These are phyloP conservation scores for Euphydryas editha DNA, from an alignment of 2,888 invertebrate species.

Conservation along the genomic window DNA sequence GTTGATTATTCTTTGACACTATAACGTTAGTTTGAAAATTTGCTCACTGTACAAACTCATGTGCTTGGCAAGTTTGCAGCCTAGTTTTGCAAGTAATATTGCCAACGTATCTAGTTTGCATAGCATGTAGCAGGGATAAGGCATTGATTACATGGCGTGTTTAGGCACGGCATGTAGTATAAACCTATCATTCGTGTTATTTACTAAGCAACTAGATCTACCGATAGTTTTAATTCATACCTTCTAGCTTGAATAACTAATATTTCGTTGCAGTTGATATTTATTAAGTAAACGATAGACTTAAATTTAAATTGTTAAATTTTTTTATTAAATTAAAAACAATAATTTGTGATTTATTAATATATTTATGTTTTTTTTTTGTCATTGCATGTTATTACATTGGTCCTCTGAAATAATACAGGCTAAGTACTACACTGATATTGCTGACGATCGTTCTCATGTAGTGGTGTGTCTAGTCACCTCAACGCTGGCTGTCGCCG, in stretches of 20 bases:
- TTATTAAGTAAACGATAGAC: neutral
- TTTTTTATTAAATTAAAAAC: no score
- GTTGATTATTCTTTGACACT: constrained; percentile 13
- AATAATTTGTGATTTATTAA: no score
- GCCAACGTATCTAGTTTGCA: constrained; percentile 23
- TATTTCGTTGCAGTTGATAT: neutral
- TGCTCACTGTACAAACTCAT: constrained; percentile 16
- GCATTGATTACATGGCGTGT: constrained; percentile 20
- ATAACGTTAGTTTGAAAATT: constrained; percentile 16
- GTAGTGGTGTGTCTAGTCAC: no score
- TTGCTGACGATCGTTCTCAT: no score
- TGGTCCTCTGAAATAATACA: no score
- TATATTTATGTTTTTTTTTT: no score
- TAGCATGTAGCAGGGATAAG: constrained; percentile 17
- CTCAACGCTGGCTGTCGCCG: no score
- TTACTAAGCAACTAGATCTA: constrained; percentile 10
- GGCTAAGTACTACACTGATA: no score
- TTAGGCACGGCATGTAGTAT: constrained; percentile 12
- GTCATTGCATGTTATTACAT: no score
- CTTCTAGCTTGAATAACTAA: neutral
- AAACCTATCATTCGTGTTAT: neutral
- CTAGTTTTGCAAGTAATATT: constrained; percentile 30
- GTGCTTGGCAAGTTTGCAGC: constrained; percentile 29
- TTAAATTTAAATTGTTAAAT: neutral
- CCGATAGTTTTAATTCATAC: neutral